These are phyloP conservation scores for Sylvilagus floridanus DNA, from an alignment of 2,797 vertebrate genomes.

Conservation along the genomic window DNA sequence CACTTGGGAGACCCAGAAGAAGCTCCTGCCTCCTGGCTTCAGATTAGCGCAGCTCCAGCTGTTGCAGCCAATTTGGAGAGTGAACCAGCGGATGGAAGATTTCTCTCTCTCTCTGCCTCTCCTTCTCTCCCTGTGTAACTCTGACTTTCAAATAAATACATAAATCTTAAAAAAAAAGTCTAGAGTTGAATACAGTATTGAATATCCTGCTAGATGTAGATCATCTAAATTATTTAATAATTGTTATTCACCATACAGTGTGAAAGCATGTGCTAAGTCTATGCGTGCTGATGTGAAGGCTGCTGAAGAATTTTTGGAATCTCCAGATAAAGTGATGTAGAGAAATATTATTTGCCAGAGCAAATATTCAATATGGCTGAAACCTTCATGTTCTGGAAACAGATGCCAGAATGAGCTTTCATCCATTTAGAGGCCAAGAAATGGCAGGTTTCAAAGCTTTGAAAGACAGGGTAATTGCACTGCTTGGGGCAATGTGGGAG, in stretches of 20 bases:
- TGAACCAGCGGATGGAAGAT: too few species aligned
- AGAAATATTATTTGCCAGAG: background rate
- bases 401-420: background rate
- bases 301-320: background rate
- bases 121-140: too few species aligned
- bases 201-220: background rate
- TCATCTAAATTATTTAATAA: background rate
- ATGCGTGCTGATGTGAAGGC: background rate
- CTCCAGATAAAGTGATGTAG: background rate
- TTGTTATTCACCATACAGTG: background rate
- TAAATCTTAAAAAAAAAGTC: background rate
- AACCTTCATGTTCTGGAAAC: background rate
- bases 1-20: too few species aligned
- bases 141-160: too few species aligned
- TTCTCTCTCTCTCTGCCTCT: too few species aligned
- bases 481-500: background rate
- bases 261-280: background rate
- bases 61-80: too few species aligned
- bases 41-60: too few species aligned
- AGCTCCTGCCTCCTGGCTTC: too few species aligned
- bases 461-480: background rate
- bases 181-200: background rate
- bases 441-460: background rate
- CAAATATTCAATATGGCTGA: background rate
- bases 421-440: background rate